These are phyloP conservation scores for Thalassophryne amazonica DNA, from an alignment of 2,797 vertebrate genomes.

Conservation along the genomic window DNA sequence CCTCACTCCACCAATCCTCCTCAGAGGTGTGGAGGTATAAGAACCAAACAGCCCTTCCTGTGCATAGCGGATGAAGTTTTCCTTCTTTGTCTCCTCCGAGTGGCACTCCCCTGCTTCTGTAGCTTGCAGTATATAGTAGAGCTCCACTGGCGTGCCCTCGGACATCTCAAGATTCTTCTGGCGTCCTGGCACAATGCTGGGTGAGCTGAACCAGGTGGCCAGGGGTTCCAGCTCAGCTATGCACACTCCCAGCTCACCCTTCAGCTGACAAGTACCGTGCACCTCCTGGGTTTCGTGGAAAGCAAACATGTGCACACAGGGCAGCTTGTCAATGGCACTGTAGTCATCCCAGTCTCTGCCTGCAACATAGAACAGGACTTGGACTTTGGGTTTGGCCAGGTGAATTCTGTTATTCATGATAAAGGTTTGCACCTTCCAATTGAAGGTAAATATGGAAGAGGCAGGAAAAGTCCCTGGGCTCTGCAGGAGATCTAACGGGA, in stretches of 20 bases:
- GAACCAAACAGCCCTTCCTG: constrained; percentile 81
- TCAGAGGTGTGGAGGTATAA: constrained; percentile 78
- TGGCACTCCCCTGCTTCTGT: constrained; percentile 73
- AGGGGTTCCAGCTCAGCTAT: constrained; percentile 82
- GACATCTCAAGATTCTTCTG: constrained; percentile 71
- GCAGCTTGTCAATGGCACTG: constrained; percentile 78
- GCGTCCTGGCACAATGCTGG: constrained; percentile 80
- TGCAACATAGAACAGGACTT: constrained; percentile 82
- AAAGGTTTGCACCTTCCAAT: constrained; percentile 85
- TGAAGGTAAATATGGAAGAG: constrained; percentile 81
- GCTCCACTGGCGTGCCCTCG: constrained; percentile 80
- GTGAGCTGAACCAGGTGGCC: constrained; percentile 80
- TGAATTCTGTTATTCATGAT: constrained; percentile 79
- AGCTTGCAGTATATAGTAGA: constrained; percentile 80
- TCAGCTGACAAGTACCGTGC: constrained; percentile 78
- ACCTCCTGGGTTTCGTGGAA: constrained; percentile 87
- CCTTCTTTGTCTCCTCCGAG: constrained; percentile 81
- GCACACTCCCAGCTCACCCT: constrained; percentile 78
- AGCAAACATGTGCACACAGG: constrained; percentile 83
- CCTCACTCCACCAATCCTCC: constrained; percentile 83
- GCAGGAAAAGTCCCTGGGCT: constrained; percentile 74
- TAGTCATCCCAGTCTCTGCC: constrained; percentile 87
- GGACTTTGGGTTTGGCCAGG: constrained; percentile 80
- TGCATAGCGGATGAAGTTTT: constrained; percentile 82
- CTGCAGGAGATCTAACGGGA: constrained; percentile 83